Percentiles rank a stretch among this genome's conserved stretches.
phyloP scores from a whole-genome alignment of 2,113 vertebrate species.

The Anarhynchus alexandrinus region DNA sequence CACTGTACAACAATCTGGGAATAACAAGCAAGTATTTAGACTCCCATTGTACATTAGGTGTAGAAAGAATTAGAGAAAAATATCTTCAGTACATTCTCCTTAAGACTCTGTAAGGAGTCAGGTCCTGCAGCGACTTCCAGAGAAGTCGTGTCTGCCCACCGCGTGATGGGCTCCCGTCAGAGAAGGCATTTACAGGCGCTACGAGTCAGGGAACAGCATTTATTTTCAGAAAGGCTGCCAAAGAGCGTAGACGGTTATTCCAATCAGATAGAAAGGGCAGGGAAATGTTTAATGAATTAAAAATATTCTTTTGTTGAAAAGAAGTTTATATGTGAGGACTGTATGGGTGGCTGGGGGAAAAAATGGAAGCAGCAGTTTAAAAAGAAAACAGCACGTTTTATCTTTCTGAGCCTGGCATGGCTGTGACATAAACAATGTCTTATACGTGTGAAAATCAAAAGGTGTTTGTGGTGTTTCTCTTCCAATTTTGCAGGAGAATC shows the following conservation, averaged over 20 bases:
- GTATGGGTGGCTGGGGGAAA: background rate
- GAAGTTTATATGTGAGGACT: background rate
- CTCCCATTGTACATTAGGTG: too few species aligned
- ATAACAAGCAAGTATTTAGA: background rate
- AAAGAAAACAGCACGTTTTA: background rate
- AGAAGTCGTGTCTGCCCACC: background rate
- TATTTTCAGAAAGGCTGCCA: background rate
- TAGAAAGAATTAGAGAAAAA: background rate
- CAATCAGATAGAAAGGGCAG: constrained; percentile 3
- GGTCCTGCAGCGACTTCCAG: background rate
- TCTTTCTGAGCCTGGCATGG: background rate
- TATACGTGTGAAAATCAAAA: background rate
- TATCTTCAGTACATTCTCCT: background rate
- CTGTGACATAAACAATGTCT: background rate
- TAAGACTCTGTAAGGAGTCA: background rate
- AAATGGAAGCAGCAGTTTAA: background rate
- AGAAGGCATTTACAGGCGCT: background rate
- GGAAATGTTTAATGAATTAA: background rate
- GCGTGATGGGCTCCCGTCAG: background rate
- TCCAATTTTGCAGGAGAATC: background rate
- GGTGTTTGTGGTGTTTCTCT: background rate
- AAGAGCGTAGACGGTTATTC: background rate
- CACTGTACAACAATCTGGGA: background rate
- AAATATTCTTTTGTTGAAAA: background rate
- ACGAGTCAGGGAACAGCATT: background rate